Evolutionary conservation across 2,113 vertebrate genomes (phyloP), one percentile per base, ranked within the genome.

Genomic region (Alces alces): DNA sequence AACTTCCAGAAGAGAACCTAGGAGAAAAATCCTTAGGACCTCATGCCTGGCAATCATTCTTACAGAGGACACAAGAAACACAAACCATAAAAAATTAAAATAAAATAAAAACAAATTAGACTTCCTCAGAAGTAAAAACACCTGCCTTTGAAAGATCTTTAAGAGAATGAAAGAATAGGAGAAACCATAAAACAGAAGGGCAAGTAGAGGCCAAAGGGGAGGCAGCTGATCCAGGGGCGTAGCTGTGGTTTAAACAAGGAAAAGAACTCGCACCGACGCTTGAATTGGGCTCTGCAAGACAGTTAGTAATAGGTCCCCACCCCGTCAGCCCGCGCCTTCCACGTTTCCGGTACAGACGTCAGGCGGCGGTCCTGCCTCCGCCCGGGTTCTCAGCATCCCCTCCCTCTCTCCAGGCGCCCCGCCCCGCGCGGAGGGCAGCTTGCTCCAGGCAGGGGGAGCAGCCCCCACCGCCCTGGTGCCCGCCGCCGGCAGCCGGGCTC

Each of bases 181-280:
- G 47, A 33, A 58, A 60, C 23, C 47, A 25, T 43, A 84, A 55
- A 13, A 25, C 8, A 6, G 7, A 8, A 15, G 82, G 64, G 15
- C 11, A 10, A 33, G 21, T 1, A 36, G 16, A 6, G 33, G 2
- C 33, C 25, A 21, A 3, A 52, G 55, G 17, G 15, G 43, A 78
- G 12, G 3, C 33, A 8, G 54, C 16, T 0, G 2, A n/a, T 2
- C 64, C 25, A 0, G 12, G 12, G 0, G 13, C 33, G 25, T 1
- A 30, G 33, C 55, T 2, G 83, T 4, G 2, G 25, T 1, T 57
- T 5, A 17, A 11, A 39, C 54, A 14, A 8, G 33, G 33, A 16
- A 50, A 45, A 36, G 64, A 30, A 25, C 43, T 86, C 58, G 11
- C 30, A 15, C 0, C 7, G 1, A 45, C 17, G 66, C 27, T 7